Conservation (phyloP, 2,888 invertebrate genomes). For the Stratiomys singularior region DNA sequence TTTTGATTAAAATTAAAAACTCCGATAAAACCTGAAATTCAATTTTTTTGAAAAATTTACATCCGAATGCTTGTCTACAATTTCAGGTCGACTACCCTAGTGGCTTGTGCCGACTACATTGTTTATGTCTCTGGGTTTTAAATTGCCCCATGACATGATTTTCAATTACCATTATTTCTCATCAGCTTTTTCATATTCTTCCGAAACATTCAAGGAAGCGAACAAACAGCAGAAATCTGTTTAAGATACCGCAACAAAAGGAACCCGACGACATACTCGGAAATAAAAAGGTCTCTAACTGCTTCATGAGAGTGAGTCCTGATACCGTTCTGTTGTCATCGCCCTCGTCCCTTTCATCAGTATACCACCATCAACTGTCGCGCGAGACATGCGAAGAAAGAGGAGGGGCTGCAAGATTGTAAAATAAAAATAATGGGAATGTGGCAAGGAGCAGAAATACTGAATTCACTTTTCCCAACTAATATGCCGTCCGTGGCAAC, state of each 20-base stretch:
- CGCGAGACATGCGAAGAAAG: neutral
- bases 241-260: constrained; percentile 41
- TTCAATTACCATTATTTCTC: constrained; percentile 37
- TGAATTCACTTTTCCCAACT: constrained; percentile 24
- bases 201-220: constrained; percentile 27
- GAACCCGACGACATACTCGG: constrained; percentile 17
- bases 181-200: constrained; percentile 28
- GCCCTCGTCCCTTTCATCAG: neutral
- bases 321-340: neutral
- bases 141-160: constrained; percentile 6
- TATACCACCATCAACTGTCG: neutral
- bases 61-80: too few species aligned
- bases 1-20: too few species aligned
- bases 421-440: constrained; percentile 18
- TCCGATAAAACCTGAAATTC: too few species aligned
- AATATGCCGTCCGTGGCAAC: constrained; percentile 18
- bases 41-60: too few species aligned
- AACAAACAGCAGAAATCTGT: constrained; percentile 41
- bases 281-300: constrained; percentile 23
- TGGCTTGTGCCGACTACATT: neutral
- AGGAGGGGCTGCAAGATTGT: neutral
- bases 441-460: constrained; percentile 34
- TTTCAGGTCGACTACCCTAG: neutral
- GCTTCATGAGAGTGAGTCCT: neutral
- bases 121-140: neutral